Base-by-base conservation (phyloP, 2,113 vertebrate genomes). In the Colaptes auratus region DNA sequence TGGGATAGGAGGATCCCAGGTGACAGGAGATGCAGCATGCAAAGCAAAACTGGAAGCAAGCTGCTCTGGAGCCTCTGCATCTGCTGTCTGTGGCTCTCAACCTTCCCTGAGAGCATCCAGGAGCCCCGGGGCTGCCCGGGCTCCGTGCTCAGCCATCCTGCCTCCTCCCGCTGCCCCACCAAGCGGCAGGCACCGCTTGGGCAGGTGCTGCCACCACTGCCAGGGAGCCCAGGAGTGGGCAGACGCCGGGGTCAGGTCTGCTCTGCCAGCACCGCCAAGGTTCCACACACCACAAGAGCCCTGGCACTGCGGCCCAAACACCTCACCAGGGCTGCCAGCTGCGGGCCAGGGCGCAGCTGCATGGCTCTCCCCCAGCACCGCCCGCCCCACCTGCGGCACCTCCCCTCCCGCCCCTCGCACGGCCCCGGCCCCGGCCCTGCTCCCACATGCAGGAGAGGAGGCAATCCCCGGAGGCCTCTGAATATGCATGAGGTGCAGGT, bases 401-500 rank as follows among this genome's bases (percentile, higher is more conserved):
- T 4, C 2, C 61, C 1, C 44, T n/a, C 63, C 1, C 7, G 1
- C 15, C 30, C 31, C 63, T 28, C 61, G 30, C 30, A 2, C 39
- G 3, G 6, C 28, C 74, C 2, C 0, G 24, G 92, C 2, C 85
- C 79, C 48, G 10, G 58, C 77, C 73, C 46, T 4, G 60, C 73
- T 65, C 56, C 71, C 85, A 6, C 64, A 0, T 0, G 31, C 78
- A 2, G 61, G n/a, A 78, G 87, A 81, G 83, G 70, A 89, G 73
- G 79, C 48, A 21, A 12, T 15, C 35, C 6, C 87, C 1, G 78
- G 85, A 85, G 79, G 61, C 58, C 80, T 76, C 86, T 96, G 94
- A 94, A 95, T 96, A 96, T 94, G 93, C 89, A 96, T 89, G 93
- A 96, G 93, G 92, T 60, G 90, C 95, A 89, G 89, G 92, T 90